Base-by-base conservation (phyloP, 1,140 invertebrate species). In the Drosophila nannoptera region DNA sequence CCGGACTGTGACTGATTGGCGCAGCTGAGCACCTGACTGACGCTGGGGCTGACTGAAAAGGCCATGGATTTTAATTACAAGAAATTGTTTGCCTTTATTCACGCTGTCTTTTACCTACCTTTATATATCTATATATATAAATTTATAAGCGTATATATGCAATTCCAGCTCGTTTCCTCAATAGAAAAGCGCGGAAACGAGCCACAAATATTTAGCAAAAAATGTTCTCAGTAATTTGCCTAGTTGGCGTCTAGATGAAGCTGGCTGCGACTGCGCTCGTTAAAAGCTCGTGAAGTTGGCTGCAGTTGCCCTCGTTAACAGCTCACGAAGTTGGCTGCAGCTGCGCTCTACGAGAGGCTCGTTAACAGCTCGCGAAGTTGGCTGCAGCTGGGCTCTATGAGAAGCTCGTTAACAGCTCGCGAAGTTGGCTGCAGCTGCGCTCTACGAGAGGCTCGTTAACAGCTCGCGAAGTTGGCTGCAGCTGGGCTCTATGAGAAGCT, bases 51-150 rank as follows among this genome's bases (percentile, higher is more conserved):
- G 56, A 69, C 68, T 76, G 80, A 70, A 83, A 80, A 76, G 80
- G 80, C 80, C 80, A 83, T 84, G 80, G 78, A 83, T 84, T 84
- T 84, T 83, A 83, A 83, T 83, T 83, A 83, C 80, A 84, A 84
- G 75, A 84, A 83, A 80, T 84, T 83, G 76, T 83, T 84, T 84
- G 80, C 76, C 61, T 75, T 83, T 66, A 69, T 82, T 75, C 69
- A 11, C 14, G 22, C 40, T 43, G 65, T 53, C 59, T 35, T 64
- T 9, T 38, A 35, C 49, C 31, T 55, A 9, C 14, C 22, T 22
- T 38, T 38, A 7, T 7, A 38, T 38, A 38, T 38, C 4, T 38
- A n/a, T 5, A 14, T 42, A 42, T 42, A 42, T 22, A n/a, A n/a
- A n/a, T n/a, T n/a, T n/a, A n/a, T n/a, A n/a, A n/a, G n/a, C n/a